phyloP scores from a whole-genome alignment of 2,797 vertebrate genomes.

The Hoplostethus atlanticus region DNA sequence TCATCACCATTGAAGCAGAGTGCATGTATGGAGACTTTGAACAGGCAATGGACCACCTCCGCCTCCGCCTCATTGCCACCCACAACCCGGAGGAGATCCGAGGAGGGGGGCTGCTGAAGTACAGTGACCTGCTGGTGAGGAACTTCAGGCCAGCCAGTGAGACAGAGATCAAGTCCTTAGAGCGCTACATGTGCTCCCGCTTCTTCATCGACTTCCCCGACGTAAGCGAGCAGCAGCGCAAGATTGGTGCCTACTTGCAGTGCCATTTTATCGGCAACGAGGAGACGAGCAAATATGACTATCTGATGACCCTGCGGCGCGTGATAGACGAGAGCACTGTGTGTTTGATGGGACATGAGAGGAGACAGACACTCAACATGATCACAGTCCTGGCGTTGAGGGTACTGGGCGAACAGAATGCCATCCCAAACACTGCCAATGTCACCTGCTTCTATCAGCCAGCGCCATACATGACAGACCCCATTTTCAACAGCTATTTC shows the following conservation, averaged over 20 bases:
- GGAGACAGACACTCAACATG: constrained; percentile 96
- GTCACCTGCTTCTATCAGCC: constrained; percentile 98
- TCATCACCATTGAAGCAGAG: constrained; percentile 89
- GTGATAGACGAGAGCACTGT: constrained; percentile 96
- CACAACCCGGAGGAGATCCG: constrained; percentile 97
- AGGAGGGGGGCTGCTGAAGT: constrained; percentile 96
- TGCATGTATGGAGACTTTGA: constrained; percentile 96
- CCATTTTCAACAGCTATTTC: constrained; percentile 92
- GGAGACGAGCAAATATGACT: constrained; percentile 96
- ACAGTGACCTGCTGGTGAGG: constrained; percentile 94
- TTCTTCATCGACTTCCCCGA: constrained; percentile 99
- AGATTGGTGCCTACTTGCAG: constrained; percentile 94
- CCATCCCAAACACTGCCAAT: constrained; percentile 92
- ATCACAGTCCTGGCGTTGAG: constrained; percentile 94
- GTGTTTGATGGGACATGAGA: constrained; percentile 95
- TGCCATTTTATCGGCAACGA: constrained; percentile 94
- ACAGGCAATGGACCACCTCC: constrained; percentile 93
- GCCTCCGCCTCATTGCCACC: constrained; percentile 91
- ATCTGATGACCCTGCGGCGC: constrained; percentile 93
- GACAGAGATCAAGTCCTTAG: constrained; percentile 92
- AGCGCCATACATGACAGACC: constrained; percentile 91
- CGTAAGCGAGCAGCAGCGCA: constrained; percentile 92
- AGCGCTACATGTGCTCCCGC: constrained; percentile 99
- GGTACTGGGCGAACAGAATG: constrained; percentile 97
- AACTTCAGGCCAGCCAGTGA: constrained; percentile 93